phyloP scores from a whole-genome alignment of 2,888 invertebrate genomes.

The Synergus japonicus region DNA sequence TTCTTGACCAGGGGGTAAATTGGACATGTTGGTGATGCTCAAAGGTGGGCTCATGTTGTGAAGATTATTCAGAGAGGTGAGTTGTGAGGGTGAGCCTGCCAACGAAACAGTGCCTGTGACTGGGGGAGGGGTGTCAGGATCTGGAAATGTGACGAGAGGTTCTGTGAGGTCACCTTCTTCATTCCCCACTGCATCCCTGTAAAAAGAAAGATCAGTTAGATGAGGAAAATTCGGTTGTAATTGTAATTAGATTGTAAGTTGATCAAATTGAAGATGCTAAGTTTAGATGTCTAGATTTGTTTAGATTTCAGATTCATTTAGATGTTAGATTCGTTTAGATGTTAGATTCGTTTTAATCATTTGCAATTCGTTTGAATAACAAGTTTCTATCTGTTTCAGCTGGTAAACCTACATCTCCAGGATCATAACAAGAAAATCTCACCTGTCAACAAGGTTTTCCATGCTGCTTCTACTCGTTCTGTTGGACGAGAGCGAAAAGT shows the following conservation, averaged over 20 bases:
- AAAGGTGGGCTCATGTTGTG: slow-evolving; percentile 69
- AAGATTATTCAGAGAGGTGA: slow-evolving; percentile 72
- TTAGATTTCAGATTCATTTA: background rate
- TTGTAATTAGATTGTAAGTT: background rate
- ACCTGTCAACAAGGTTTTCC: slow-evolving; percentile 88
- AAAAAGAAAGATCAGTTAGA: slow-evolving; percentile 45
- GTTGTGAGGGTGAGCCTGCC: slow-evolving; percentile 75
- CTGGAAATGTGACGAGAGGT: slow-evolving; percentile 90
- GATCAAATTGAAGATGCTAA: background rate
- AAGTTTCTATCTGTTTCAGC: background rate
- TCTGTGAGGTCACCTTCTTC: slow-evolving; percentile 77
- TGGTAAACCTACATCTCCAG: background rate
- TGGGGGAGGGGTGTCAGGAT: slow-evolving; percentile 86
- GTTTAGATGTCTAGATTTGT: too few species aligned
- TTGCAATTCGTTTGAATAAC: background rate
- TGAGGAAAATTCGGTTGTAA: background rate
- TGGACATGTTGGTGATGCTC: slow-evolving; percentile 71
- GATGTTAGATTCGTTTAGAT: background rate
- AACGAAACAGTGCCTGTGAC: slow-evolving; percentile 76
- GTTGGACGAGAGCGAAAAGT: slow-evolving; percentile 69
- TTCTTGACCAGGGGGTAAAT: slow-evolving; percentile 77
- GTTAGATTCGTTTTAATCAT: background rate
- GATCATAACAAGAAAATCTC: slow-evolving; percentile 60
- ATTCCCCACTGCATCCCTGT: slow-evolving; percentile 67
- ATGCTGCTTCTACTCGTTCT: slow-evolving; percentile 84